Conservation (phyloP, 2,888 invertebrate species). For the Metellina segmentata region DNA sequence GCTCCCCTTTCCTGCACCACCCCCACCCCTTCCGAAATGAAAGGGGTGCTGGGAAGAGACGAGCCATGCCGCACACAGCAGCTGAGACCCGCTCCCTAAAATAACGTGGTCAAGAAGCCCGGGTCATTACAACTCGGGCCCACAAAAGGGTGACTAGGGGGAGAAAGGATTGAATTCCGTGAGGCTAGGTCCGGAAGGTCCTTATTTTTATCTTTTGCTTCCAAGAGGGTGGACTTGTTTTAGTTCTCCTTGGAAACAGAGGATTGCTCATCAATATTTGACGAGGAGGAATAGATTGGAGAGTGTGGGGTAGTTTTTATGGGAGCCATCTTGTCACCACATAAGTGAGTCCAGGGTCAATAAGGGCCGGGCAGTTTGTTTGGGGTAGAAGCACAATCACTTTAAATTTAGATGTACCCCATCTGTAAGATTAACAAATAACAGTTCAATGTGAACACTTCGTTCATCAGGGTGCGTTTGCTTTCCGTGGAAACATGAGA, state of each 20-base stretch:
- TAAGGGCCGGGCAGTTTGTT: not conserved
- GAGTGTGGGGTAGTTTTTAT: too few species aligned
- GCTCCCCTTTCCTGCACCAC: slow-evolving; percentile 15
- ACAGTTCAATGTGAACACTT: too few species aligned
- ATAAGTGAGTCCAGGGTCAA: not conserved
- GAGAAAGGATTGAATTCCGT: slow-evolving; percentile 2
- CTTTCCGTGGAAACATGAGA: too few species aligned
- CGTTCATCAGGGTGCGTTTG: too few species aligned
- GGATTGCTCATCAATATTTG: slow-evolving; percentile 28
- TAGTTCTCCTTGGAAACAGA: not conserved
- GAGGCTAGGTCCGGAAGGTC: not conserved
- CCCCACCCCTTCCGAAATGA: slow-evolving; percentile 11
- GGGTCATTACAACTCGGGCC: slow-evolving; percentile 51
- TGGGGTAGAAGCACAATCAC: not conserved
- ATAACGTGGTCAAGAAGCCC: slow-evolving; percentile 51
- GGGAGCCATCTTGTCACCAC: not conserved
- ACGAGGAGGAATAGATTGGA: not conserved
- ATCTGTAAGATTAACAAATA: too few species aligned
- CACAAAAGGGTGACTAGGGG: not conserved
- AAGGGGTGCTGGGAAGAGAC: slow-evolving; percentile 11
- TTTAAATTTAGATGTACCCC: not conserved
- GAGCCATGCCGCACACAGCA: slow-evolving; percentile 16
- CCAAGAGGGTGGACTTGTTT: slow-evolving; percentile 24
- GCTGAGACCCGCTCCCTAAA: slow-evolving; percentile 62
- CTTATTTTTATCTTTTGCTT: slow-evolving; percentile 34